Percentiles rank a stretch among this genome's conserved stretches.
These are phyloP conservation scores for Neodiprion pinetum DNA, from an alignment of 1,140 invertebrate species.

Conservation along the genomic window DNA sequence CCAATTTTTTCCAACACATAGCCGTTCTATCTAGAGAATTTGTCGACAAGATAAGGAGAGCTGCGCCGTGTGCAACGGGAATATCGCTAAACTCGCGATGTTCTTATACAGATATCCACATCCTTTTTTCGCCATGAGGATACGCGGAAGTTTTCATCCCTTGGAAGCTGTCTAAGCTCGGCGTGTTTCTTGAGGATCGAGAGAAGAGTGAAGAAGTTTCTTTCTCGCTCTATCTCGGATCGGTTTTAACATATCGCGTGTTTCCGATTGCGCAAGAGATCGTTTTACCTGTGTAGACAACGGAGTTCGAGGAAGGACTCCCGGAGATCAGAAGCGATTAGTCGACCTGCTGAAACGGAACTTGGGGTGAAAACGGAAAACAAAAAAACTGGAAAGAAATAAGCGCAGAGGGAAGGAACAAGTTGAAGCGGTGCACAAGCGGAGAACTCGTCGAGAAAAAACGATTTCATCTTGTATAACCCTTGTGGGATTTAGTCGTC, in stretches of 20 bases:
- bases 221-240: not conserved
- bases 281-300: not conserved
- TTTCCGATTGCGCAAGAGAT: not conserved
- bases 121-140: no score
- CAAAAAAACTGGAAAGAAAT: not conserved
- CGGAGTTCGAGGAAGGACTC: not conserved
- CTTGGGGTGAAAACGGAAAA: not conserved
- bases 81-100: not conserved
- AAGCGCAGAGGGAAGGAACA: no score
- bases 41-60: slow-evolving; percentile 42
- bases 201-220: not conserved
- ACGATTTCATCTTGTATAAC: not conserved
- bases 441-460: not conserved
- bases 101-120: no score
- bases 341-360: not conserved
- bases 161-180: not conserved
- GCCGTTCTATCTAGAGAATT: slow-evolving; percentile 41
- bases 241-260: not conserved
- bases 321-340: not conserved
- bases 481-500: not conserved
- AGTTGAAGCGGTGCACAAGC: not conserved
- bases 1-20: slow-evolving; percentile 44
- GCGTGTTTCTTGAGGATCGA: not conserved
- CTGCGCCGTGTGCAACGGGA: slow-evolving; percentile 14
- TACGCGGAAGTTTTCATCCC: not conserved